Evolutionary conservation across 2,797 vertebrate genomes (phyloP).

Genomic region (Avahi laniger): DNA sequence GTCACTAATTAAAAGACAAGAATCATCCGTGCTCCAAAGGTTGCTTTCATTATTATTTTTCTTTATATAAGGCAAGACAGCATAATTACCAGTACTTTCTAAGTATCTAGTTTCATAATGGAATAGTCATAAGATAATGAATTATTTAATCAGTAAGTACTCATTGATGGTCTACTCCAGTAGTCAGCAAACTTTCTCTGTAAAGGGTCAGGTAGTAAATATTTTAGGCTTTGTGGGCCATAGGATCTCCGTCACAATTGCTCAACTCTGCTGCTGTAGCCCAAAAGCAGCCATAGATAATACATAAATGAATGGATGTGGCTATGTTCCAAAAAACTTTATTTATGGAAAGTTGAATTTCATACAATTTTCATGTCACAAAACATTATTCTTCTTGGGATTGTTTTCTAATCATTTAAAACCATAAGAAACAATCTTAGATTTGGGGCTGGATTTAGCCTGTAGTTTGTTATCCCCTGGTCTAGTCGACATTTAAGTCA

Average conservation of each 20-base stretch:
- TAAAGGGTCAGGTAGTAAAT: background rate
- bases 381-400: background rate
- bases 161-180: background rate
- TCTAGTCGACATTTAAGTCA: background rate
- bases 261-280: background rate
- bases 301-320: background rate
- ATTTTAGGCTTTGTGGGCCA: background rate
- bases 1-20: background rate
- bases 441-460: background rate
- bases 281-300: background rate
- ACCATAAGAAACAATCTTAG: background rate
- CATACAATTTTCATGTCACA: slow-evolving; percentile 6
- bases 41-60: slow-evolving; percentile 10
- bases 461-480: background rate
- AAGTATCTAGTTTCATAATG: slow-evolving; percentile 30
- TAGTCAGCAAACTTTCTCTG: slow-evolving; percentile 11
- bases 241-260: background rate
- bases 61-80: slow-evolving; percentile 8
- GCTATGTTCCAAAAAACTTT: background rate
- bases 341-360: slow-evolving; percentile 29
- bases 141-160: slow-evolving; percentile 47
- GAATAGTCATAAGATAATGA: slow-evolving; percentile 27
- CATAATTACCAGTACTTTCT: slow-evolving; percentile 42
- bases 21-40: background rate
- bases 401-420: slow-evolving; percentile 31